Conservation (phyloP, 2,113 vertebrate species). For the Ellobius talpinus region DNA sequence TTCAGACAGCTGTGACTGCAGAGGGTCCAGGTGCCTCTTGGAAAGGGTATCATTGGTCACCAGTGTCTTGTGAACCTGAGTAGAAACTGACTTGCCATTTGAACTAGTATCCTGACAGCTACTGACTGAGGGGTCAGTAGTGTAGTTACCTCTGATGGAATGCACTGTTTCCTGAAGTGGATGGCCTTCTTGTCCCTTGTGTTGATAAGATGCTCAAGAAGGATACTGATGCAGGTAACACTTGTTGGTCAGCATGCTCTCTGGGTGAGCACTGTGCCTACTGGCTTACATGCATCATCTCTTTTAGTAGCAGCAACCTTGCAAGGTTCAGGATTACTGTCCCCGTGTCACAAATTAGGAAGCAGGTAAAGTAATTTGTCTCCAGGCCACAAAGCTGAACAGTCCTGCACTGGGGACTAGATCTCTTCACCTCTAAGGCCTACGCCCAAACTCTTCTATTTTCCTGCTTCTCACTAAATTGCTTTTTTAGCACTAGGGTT, state of each 20-base stretch:
- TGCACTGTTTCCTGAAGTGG: not conserved
- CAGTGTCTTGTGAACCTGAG: not conserved
- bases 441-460: not conserved
- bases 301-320: not conserved
- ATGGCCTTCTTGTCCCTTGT: no score
- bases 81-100: not conserved
- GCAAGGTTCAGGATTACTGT: not conserved
- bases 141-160: not conserved
- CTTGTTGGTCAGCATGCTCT: not conserved
- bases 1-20: not conserved
- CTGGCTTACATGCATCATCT: not conserved
- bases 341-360: not conserved
- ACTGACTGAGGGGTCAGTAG: not conserved
- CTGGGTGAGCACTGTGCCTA: not conserved
- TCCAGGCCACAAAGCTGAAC: not conserved
- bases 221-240: not conserved
- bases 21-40: not conserved
- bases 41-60: not conserved
- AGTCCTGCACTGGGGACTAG: not conserved
- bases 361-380: not conserved
- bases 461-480: not conserved
- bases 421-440: not conserved
- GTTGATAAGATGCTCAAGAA: not conserved
- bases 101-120: not conserved
- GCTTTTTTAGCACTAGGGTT: not conserved